Evolutionary conservation across 2,113 vertebrate species (phyloP), one percentile per base, ranked within the genome.

Genomic region (Pomatorhinus ruficollis): DNA sequence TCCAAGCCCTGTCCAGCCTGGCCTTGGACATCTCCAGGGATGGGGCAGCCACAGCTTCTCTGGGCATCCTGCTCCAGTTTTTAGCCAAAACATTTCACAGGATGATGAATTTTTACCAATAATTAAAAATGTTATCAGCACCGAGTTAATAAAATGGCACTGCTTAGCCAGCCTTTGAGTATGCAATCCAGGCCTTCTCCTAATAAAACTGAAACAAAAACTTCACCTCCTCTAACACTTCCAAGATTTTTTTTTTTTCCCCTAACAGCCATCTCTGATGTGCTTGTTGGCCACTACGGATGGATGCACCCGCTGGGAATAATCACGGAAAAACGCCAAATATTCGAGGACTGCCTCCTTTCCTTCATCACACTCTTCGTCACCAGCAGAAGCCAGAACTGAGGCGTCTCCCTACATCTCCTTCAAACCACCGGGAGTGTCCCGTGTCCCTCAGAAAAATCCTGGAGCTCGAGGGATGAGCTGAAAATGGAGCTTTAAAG

Each of bases 251-350:
- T 74, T 74, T 35, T 17, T 45, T 21, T 9, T 4, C 6, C 10
- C 52, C 45, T 17, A 20, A 22, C 0, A 2, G 23, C 54, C 5
- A 0, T 40, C 50, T 30, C 27, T 10, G 15, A 23, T 33, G 49
- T 45, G 44, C 63, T 40, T 40, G 50, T 20, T 87, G 72, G 54
- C 15, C 66, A 20, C 27, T 8, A 24, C 19, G 35, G 52, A 75
- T 40, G 42, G 5, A 45, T 28, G 24, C 3, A 2, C 11, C 10
- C 3, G 12, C 12, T 30, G 69, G 27, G 47, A 42, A 25, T 21
- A 70, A 63, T 10, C 0, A 2, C 3, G 31, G 47, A 1, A 56
- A 56, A 57, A 24, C 1, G 2, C 11, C 21, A 17, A 7, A 31
- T 54, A 74, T 30, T 17, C 2, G 0, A 74, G 22, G 37, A 53